These are phyloP conservation scores for Sakesphorus luctuosus DNA, from an alignment of 2,113 vertebrate genomes.

Conservation along the genomic window DNA sequence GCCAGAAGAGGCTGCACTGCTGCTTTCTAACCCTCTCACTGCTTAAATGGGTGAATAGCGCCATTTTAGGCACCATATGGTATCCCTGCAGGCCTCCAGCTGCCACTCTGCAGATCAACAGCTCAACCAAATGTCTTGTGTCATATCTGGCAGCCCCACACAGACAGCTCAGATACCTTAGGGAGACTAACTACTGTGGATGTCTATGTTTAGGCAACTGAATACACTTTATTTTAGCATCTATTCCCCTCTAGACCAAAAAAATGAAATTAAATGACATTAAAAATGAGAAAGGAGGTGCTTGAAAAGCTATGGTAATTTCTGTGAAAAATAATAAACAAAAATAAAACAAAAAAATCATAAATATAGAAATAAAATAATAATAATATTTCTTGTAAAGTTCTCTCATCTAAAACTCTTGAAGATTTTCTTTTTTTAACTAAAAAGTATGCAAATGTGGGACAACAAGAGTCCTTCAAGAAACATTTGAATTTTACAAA, in stretches of 20 bases:
- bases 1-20: background rate
- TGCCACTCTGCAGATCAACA: constrained; percentile 52
- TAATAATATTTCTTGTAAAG: background rate
- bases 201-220: background rate
- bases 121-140: constrained; percentile 42
- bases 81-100: constrained; percentile 50
- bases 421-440: background rate
- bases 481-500: background rate
- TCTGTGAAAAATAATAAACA: background rate
- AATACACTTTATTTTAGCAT: background rate
- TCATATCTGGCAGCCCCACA: background rate
- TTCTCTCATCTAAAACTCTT: background rate
- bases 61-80: constrained; percentile 62
- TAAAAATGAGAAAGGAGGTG: background rate
- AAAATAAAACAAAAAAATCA: background rate
- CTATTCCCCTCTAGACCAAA: background rate
- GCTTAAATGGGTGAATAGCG: constrained; percentile 32
- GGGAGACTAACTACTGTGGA: background rate
- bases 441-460: background rate
- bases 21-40: background rate
- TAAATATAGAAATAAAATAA: background rate
- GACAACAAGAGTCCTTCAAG: background rate
- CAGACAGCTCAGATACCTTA: constrained; percentile 12
- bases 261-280: background rate
- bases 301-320: background rate